Conservation (phyloP, 2,888 invertebrate genomes). For the Chaitophorus viminalis region DNA sequence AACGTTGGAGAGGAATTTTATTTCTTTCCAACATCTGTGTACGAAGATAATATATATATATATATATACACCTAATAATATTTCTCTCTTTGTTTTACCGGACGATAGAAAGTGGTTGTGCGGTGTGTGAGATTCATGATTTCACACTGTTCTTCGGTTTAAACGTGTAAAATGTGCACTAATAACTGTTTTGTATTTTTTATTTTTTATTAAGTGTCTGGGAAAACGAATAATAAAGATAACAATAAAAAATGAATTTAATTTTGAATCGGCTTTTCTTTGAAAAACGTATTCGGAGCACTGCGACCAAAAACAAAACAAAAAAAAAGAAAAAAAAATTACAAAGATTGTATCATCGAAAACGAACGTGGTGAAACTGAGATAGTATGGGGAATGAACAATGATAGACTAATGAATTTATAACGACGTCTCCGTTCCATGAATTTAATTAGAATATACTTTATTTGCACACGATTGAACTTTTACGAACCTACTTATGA, state of each 20-base stretch:
- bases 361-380: not conserved
- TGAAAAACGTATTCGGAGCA: not conserved
- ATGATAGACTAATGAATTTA: too few relatives aligned
- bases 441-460: too few relatives aligned
- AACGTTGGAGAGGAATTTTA: constrained; percentile 24
- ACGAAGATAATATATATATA: not conserved
- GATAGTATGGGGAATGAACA: not conserved
- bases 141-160: constrained; percentile 24
- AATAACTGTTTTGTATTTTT: constrained; percentile 9
- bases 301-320: not conserved
- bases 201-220: not conserved
- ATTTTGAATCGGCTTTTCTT: not conserved
- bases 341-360: not conserved
- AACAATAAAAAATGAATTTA: not conserved
- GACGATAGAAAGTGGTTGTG: constrained; percentile 50
- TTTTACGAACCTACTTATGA: too few relatives aligned
- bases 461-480: too few relatives aligned
- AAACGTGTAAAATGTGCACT: constrained; percentile 3
- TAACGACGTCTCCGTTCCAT: too few relatives aligned
- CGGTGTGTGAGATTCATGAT: constrained; percentile 31
- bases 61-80: too few relatives aligned
- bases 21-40: not conserved
- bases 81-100: constrained; percentile 36
- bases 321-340: not conserved
- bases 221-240: constrained; percentile 14